Conservation (phyloP, 1,140 invertebrate species). For the Scaptomyza pallida region DNA sequence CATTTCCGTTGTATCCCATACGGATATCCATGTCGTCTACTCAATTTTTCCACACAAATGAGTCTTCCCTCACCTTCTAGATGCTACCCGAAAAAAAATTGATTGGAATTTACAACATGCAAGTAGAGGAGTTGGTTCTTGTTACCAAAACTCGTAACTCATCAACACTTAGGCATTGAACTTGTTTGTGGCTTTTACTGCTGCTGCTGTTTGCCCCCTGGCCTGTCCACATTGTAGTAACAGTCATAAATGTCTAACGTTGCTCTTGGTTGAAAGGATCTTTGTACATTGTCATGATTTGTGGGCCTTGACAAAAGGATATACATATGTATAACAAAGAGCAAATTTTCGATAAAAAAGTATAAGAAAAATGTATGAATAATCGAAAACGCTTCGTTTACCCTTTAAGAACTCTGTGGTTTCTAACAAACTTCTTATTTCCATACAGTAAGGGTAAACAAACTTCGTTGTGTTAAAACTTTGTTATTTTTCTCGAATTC, state of each 20-base stretch:
- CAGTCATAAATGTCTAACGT: conserved; percentile 54
- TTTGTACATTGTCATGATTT: background rate
- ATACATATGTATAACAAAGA: background rate
- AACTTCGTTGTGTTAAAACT: background rate
- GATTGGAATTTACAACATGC: conserved; percentile 79
- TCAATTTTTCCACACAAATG: conserved; percentile 81
- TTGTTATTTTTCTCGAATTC: conserved; percentile 19
- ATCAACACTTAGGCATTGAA: conserved; percentile 59
- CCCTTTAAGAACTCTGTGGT: too few species aligned
- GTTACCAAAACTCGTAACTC: conserved; percentile 32
- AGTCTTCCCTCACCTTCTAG: conserved; percentile 49
- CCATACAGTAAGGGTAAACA: conserved; percentile 9
- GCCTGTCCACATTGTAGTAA: conserved; percentile 3
- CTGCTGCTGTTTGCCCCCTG: conserved; percentile 34
- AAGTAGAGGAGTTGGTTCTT: conserved; percentile 38
- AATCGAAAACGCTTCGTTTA: too few species aligned
- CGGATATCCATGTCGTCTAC: conserved; percentile 78
- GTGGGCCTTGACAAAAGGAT: background rate
- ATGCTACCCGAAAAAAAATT: conserved; percentile 68
- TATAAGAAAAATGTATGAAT: too few species aligned
- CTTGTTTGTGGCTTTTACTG: conserved; percentile 57
- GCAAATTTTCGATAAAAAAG: too few species aligned
- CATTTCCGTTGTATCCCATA: conserved; percentile 59
- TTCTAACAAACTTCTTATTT: background rate
- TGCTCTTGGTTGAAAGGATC: background rate